These are phyloP conservation scores for Orgyia antiqua DNA, from an alignment of 2,888 invertebrate species.

Conservation along the genomic window DNA sequence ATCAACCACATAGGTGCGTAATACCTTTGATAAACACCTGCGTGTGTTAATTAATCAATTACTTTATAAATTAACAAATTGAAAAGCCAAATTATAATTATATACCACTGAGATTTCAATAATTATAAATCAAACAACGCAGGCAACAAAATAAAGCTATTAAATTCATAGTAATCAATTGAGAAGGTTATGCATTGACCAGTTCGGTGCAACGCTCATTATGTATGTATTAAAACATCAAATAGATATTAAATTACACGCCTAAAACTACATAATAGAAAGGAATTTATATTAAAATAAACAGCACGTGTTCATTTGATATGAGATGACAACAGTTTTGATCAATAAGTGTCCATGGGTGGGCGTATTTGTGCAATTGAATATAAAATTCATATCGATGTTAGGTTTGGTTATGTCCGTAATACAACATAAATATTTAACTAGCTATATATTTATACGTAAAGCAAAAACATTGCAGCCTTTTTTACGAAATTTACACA, in stretches of 20 bases:
- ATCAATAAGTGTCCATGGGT: conserved; percentile 39
- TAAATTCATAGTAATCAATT: neutral
- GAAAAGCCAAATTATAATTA: neutral
- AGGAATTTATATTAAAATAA: conserved; percentile 44
- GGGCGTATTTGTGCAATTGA: conserved; percentile 37
- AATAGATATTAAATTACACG: conserved; percentile 17
- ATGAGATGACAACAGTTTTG: conserved; percentile 60
- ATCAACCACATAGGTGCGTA: too few species aligned
- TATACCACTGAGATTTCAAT: neutral
- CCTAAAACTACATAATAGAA: conserved; percentile 15
- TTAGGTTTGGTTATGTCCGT: too few species aligned
- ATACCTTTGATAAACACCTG: neutral
- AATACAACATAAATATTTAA: too few species aligned
- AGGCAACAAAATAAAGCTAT: conserved; percentile 1
- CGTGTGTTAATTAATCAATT: neutral
- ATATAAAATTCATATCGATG: too few species aligned
- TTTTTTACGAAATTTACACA: too few species aligned
- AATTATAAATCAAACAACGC: conserved; percentile 1
- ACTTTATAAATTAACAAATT: neutral
- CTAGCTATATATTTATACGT: too few species aligned
- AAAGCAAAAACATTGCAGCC: too few species aligned
- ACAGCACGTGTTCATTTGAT: conserved; percentile 55
- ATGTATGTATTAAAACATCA: conserved; percentile 14
- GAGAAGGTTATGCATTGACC: neutral
- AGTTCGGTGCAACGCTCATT: neutral